A percentile compares a stretch with the other conserved stretches of the same genome.
phyloP scores from a whole-genome alignment of 2,888 invertebrate species.

The Polylopha cassiicola region DNA sequence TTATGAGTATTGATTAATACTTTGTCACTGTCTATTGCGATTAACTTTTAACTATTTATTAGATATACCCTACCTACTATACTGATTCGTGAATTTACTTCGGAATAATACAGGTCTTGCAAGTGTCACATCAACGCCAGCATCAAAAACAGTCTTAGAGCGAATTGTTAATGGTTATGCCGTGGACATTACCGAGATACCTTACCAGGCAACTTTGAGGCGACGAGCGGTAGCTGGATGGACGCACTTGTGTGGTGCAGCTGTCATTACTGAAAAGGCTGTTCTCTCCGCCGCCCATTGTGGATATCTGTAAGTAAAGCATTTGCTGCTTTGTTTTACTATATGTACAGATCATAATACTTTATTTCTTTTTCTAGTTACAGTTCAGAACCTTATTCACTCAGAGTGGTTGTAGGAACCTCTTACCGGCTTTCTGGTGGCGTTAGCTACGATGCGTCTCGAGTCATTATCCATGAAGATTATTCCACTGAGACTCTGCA shows the following conservation, averaged over 20 bases:
- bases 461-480: constrained; percentile 42
- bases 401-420: constrained; percentile 54
- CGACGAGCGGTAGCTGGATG: constrained; percentile 41
- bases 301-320: constrained; percentile 40
- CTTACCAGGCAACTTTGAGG: constrained; percentile 60
- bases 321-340: background rate
- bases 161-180: constrained; percentile 67
- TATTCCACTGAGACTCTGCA: constrained; percentile 47
- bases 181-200: constrained; percentile 56
- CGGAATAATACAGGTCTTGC: constrained; percentile 17
- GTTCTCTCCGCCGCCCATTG: constrained; percentile 68
- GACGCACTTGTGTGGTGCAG: constrained; percentile 61
- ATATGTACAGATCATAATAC: background rate
- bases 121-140: constrained; percentile 29
- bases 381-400: constrained; percentile 32
- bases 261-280: constrained; percentile 43
- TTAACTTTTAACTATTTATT: too few relatives aligned
- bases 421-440: constrained; percentile 50
- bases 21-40: too few relatives aligned
- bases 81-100: too few relatives aligned
- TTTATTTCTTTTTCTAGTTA: constrained; percentile 38
- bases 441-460: constrained; percentile 41
- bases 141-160: constrained; percentile 28
- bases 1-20: too few relatives aligned
- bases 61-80: too few relatives aligned